phyloP scores from a whole-genome alignment of 1,140 invertebrate species.

The Leguminivora glycinivorella region DNA sequence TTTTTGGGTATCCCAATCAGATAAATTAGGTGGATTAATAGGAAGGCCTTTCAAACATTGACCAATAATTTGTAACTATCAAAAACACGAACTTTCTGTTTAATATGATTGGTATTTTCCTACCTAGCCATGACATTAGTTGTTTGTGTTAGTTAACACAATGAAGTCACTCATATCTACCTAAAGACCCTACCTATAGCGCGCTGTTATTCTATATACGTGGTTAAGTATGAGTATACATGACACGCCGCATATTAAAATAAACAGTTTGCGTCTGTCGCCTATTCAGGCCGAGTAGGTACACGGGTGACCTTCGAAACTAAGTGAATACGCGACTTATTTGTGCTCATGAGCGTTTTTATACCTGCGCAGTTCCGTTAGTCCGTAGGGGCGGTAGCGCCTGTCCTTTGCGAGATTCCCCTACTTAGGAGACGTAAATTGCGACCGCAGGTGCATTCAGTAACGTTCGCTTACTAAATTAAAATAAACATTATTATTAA shows the following conservation, averaged over 20 bases:
- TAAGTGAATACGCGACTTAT: slow-evolving; percentile 26
- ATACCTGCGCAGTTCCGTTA: slow-evolving; percentile 33
- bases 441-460: slow-evolving; percentile 13
- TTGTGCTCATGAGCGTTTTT: slow-evolving; percentile 16
- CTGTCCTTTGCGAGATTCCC: background rate
- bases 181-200: background rate
- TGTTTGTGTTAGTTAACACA: slow-evolving; percentile 14
- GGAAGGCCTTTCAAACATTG: background rate
- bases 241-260: slow-evolving; percentile 23
- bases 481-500: slow-evolving; percentile 12
- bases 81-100: background rate
- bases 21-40: background rate
- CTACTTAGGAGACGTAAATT: slow-evolving; percentile 24
- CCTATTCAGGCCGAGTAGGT: slow-evolving; percentile 5
- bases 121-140: slow-evolving; percentile 5
- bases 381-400: background rate
- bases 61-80: background rate
- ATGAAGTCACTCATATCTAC: slow-evolving; percentile 8
- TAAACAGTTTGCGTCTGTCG: slow-evolving; percentile 17
- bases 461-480: slow-evolving; percentile 14
- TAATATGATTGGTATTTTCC: background rate
- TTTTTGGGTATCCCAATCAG: background rate
- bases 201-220: background rate
- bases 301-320: slow-evolving; percentile 15
- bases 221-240: slow-evolving; percentile 6